These are phyloP conservation scores for Drosophila mojavensis DNA, from an alignment of 1,140 invertebrate genomes.

Conservation along the genomic window DNA sequence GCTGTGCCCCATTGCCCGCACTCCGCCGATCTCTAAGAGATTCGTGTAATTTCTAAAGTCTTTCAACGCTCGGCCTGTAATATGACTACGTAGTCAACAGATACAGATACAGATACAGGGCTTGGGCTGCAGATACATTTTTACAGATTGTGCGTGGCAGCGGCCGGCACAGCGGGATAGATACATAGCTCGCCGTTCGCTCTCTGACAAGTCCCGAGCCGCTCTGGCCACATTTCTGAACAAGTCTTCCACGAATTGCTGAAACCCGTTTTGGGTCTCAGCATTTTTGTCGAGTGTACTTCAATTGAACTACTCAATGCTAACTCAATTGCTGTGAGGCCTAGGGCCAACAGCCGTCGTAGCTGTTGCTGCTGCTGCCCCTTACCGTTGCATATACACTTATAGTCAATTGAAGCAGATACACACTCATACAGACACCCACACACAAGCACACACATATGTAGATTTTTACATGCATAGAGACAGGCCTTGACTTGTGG, in stretches of 20 bases:
- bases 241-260: constrained; percentile 70
- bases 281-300: constrained; percentile 60
- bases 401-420: constrained; percentile 58
- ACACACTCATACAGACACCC: constrained; percentile 3
- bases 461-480: not conserved
- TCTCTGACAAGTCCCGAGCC: constrained; percentile 36
- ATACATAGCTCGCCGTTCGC: constrained; percentile 19
- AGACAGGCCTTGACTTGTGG: constrained; percentile 13
- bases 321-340: constrained; percentile 73
- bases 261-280: constrained; percentile 77
- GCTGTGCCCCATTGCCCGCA: constrained; percentile 10
- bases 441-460: not conserved
- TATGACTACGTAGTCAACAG: constrained; percentile 24
- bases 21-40: not conserved
- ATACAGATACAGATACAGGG: constrained; percentile 15
- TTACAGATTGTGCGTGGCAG: constrained; percentile 36
- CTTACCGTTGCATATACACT: constrained; percentile 52
- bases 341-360: constrained; percentile 50
- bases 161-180: constrained; percentile 34
- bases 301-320: constrained; percentile 79
- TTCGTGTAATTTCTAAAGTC: constrained; percentile 24
- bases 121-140: constrained; percentile 36
- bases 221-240: constrained; percentile 8
- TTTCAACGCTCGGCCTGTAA: constrained; percentile 19
- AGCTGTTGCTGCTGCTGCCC: constrained; percentile 10